Evolutionary conservation across 35 echinoderm and acorn worm genomes (phyloP), one percentile per base, ranked within the genome.

Genomic region (Hemicentrotus pulcherrimus): DNA sequence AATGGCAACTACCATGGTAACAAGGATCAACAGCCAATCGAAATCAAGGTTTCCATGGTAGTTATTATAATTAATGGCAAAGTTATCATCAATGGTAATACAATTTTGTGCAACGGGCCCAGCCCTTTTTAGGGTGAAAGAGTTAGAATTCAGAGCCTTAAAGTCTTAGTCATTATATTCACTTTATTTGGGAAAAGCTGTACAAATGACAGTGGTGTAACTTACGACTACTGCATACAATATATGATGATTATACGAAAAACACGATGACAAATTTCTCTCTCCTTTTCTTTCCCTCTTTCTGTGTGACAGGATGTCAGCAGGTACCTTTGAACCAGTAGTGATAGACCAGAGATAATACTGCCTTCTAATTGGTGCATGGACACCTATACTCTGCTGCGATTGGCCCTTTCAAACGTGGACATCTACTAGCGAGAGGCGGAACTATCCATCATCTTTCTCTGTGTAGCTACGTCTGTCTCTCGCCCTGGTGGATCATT

Each of bases 291-390:
- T 94, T 55, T 90, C 47, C 89, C 88, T 7, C 47, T 94, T 61
- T 93, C 33, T 94, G 0, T 46, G 58, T 59, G 16, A 33, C 97
- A 99, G 98, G 95, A 99, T 99, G 98, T 98, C 98, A 86, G 97
- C 97, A 94, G 98, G 98, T 95, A 96, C 96, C 47, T 99, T 99
- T 96, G 96, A 99, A 94, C 96, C 97, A 94, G 98, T 99, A 32
- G 98, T 99, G 45, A 98, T 99, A 45, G 98, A 99, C 91, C 96
- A 99, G 93, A 99, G 98, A 95, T 99, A 98, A 95, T 96, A 31
- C 50, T 61, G 70, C 19, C 94, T 93, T 24, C 91, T 58, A 47
- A 93, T 58, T 58, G 91, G 91, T 50, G 45, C 4, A 48, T 58
- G 91, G 46, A 22, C 46, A 46, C 91, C 91, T n/a, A 52, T 58